phyloP scores from a whole-genome alignment of 2,113 vertebrate species.

The Oncorhynchus masou region DNA sequence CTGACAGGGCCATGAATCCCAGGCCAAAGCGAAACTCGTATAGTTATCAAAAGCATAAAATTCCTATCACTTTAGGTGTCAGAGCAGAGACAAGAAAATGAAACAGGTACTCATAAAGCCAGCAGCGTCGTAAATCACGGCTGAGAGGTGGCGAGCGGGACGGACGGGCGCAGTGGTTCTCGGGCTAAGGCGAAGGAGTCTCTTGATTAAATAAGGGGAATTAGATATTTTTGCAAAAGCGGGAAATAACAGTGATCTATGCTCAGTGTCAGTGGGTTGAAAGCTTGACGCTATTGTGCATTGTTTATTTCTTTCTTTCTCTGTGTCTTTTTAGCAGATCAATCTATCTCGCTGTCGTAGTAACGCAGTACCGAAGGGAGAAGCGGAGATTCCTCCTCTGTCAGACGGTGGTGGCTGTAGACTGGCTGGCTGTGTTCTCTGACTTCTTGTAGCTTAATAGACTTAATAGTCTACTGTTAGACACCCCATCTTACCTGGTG shows the following conservation, averaged over 20 bases:
- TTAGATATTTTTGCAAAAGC: conserved; percentile 74
- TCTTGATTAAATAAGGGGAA: conserved; percentile 76
- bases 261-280: conserved; percentile 53
- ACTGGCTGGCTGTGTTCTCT: background rate
- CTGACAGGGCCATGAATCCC: conserved; percentile 70
- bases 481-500: background rate
- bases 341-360: background rate
- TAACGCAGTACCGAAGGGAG: background rate
- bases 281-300: conserved; percentile 50
- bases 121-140: conserved; percentile 62
- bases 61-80: conserved; percentile 79
- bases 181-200: conserved; percentile 29
- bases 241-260: conserved; percentile 73
- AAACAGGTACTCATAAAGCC: conserved; percentile 78
- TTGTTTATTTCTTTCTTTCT: conserved; percentile 42
- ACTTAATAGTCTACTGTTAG: background rate
- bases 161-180: background rate
- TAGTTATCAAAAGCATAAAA: conserved; percentile 79
- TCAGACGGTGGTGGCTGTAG: background rate
- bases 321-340: conserved; percentile 52
- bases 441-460: background rate
- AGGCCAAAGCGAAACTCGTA: conserved; percentile 75
- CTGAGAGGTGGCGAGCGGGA: conserved; percentile 22
- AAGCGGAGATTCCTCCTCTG: background rate
- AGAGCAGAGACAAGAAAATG: conserved; percentile 71